Conservation (phyloP, 2,113 vertebrate genomes). For the Stictonetta naevosa region DNA sequence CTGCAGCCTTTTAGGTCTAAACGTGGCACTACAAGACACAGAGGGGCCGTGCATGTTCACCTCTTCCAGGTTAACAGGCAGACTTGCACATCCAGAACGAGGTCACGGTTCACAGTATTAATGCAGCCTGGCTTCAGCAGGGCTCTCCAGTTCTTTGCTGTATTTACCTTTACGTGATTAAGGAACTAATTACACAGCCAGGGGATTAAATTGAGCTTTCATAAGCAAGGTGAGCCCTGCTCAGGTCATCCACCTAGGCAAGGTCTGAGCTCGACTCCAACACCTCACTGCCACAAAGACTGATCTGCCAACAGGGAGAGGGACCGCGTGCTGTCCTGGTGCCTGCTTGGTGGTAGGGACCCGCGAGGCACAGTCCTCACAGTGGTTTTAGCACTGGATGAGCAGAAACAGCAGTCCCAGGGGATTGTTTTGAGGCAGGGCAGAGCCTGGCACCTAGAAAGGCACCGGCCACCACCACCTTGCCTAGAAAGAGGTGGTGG, state of each 20-base stretch:
- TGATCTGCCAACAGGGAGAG: not conserved
- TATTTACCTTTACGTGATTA: not conserved
- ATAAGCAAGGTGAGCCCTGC: not conserved
- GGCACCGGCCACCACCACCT: not conserved
- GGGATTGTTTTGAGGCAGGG: not conserved
- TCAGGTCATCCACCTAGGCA: not conserved
- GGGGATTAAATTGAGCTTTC: not conserved
- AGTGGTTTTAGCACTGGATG: accelerated
- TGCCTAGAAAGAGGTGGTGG: not conserved
- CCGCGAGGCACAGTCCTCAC: not conserved
- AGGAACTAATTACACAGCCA: not conserved
- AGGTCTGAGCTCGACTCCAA: not conserved
- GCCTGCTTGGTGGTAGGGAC: not conserved
- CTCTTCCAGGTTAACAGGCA: not conserved
- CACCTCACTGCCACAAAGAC: not conserved
- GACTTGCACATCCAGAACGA: not conserved
- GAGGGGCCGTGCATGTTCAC: accelerated
- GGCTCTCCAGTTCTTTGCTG: not conserved
- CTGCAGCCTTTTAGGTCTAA: not conserved
- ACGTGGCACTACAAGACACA: accelerated
- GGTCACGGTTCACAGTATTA: not conserved
- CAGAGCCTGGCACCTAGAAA: not conserved
- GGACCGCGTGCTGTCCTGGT: not conserved
- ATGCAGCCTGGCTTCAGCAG: not conserved
- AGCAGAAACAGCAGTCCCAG: not conserved